Percentiles rank a stretch among this genome's conserved stretches.
Evolutionary conservation across 2,888 invertebrate species (phyloP).

Genomic region (Corythucha ciliata): DNA sequence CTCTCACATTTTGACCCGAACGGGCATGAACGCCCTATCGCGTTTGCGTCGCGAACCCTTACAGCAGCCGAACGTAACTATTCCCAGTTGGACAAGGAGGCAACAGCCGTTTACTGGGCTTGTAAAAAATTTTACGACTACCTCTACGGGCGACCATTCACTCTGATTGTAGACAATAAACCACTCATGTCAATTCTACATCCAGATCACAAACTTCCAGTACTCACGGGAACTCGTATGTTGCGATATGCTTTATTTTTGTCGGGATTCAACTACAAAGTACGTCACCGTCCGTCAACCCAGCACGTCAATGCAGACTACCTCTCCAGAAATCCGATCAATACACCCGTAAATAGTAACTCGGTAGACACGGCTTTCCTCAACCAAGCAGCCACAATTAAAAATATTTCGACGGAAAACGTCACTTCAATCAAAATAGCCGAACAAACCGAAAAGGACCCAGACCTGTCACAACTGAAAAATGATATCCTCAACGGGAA

Average conservation of each 20-base stretch:
- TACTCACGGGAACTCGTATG: slow-evolving; percentile 9
- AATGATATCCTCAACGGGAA: too few species aligned
- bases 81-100: slow-evolving; percentile 20
- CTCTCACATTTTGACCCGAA: slow-evolving; percentile 9
- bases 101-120: slow-evolving; percentile 22
- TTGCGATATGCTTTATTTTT: slow-evolving; percentile 17
- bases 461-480: too few species aligned
- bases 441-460: too few species aligned
- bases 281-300: slow-evolving; percentile 1
- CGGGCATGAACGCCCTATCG: slow-evolving; percentile 14
- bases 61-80: slow-evolving; percentile 1
- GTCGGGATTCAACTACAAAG: slow-evolving; percentile 12
- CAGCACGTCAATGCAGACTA: slow-evolving; percentile 19
- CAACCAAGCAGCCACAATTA: too few species aligned
- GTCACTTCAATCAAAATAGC: too few species aligned
- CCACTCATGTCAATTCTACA: slow-evolving; percentile 19
- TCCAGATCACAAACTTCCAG: slow-evolving; percentile 16
- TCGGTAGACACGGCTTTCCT: too few species aligned
- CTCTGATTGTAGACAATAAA: slow-evolving; percentile 23
- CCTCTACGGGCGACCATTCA: slow-evolving; percentile 21
- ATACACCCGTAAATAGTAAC: too few species aligned
- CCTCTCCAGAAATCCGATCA: slow-evolving; percentile 13
- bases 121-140: slow-evolving; percentile 13
- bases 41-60: not conserved
- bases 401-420: too few species aligned